A percentile compares a stretch with the other conserved stretches of the same genome.
These are phyloP conservation scores for Phyto melanocephala DNA, from an alignment of 2,888 invertebrate genomes.

Conservation along the genomic window DNA sequence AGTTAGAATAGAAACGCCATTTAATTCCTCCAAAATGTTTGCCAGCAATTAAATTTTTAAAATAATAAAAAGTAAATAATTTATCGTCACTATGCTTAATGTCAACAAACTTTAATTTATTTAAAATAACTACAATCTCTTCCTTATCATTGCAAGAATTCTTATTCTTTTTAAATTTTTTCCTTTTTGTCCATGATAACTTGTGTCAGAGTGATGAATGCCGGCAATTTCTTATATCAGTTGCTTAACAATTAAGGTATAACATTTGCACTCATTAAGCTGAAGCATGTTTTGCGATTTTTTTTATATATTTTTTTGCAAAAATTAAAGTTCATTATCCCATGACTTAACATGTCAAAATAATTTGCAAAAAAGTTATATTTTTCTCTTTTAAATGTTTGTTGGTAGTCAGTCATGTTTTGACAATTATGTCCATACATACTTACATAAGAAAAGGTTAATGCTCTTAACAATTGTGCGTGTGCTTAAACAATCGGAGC, in stretches of 20 bases:
- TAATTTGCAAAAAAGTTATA: constrained; percentile 22
- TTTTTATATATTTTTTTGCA: constrained; percentile 1
- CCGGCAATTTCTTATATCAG: constrained; percentile 3
- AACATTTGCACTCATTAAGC: constrained; percentile 44
- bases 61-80: too few relatives aligned
- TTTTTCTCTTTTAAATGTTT: not conserved
- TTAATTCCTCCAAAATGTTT: too few relatives aligned
- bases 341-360: constrained; percentile 49
- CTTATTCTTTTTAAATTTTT: not conserved
- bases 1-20: too few relatives aligned
- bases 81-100: too few relatives aligned
- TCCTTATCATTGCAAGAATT: not conserved
- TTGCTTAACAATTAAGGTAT: constrained; percentile 24
- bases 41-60: too few relatives aligned
- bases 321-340: constrained; percentile 11
- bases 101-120: constrained; percentile 1
- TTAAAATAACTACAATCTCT: not conserved
- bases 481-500: constrained; percentile 31
- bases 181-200: not conserved
- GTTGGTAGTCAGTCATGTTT: constrained; percentile 64
- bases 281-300: constrained; percentile 45
- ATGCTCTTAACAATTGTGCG: constrained; percentile 62
- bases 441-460: constrained; percentile 66
- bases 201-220: constrained; percentile 8
- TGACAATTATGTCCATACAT: too few relatives aligned